Percentiles rank a stretch among this genome's conserved stretches.
Evolutionary conservation across 2,113 vertebrate genomes (phyloP).

Genomic region (Semicossyphus pulcher): DNA sequence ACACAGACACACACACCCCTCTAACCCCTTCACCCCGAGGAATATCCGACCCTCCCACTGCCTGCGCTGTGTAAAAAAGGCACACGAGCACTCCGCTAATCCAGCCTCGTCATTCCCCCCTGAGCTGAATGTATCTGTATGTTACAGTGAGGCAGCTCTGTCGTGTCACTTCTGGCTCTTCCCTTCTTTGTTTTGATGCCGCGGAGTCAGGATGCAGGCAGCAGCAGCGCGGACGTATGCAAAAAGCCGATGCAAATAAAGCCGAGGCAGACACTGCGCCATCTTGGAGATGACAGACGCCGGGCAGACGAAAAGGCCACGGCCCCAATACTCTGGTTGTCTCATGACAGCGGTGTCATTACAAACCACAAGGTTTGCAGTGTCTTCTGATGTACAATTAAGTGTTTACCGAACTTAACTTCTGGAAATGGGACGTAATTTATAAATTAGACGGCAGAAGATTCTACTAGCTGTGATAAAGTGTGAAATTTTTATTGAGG

Average conservation of each 20-base stretch:
- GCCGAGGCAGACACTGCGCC: slow-evolving; percentile 58
- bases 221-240: slow-evolving; percentile 61
- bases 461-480: slow-evolving; percentile 1
- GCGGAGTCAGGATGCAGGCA: slow-evolving; percentile 59
- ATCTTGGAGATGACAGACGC: slow-evolving; percentile 76
- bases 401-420: slow-evolving; percentile 9
- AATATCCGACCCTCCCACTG: slow-evolving; percentile 76
- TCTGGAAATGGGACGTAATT: not conserved
- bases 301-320: slow-evolving; percentile 74
- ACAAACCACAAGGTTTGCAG: slow-evolving; percentile 41
- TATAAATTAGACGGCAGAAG: not conserved
- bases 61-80: slow-evolving; percentile 57
- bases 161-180: slow-evolving; percentile 53
- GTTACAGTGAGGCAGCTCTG: slow-evolving; percentile 33
- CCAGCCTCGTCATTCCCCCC: slow-evolving; percentile 59
- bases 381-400: slow-evolving; percentile 34
- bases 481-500: not conserved
- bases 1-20: slow-evolving; percentile 78
- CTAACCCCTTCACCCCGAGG: slow-evolving; percentile 80
- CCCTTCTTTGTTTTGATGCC: slow-evolving; percentile 62
- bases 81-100: slow-evolving; percentile 56
- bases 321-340: slow-evolving; percentile 59
- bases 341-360: slow-evolving; percentile 57
- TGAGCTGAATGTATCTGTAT: slow-evolving; percentile 42
- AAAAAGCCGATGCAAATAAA: slow-evolving; percentile 75